Base-by-base conservation (phyloP, 1,140 invertebrate species). In the Bombus impatiens region DNA sequence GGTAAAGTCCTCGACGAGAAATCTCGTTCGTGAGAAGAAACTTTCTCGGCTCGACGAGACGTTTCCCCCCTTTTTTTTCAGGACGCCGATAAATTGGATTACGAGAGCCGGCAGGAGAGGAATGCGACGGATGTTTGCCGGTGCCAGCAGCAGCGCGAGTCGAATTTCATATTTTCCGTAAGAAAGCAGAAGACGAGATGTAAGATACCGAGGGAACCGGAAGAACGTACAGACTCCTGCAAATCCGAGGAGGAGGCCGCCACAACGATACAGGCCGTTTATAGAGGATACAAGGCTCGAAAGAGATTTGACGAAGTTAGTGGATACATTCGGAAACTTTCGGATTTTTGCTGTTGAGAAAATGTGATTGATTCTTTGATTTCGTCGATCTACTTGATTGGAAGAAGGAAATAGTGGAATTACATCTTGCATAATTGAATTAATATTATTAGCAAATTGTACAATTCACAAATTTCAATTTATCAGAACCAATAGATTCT, bases 221-320 rank as follows among this genome's bases (percentile, higher is more conserved):
- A 89, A 85, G 79, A 87, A 67, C 28, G 42, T 42, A 32, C 42
- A 2, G 90, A 92, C 82, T 93, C 91, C 5, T 82, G 87, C 9
- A 94, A 92, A 86, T 93, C 94, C 40, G 92, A 94, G 74, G 91
- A 93, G 72, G 92, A 97, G 91, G 97, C 97, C 79, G 97, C 97
- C 84, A 96, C 96, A 72, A 97, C 96, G 93, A 97, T 97, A 93
- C 97, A 97, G 93, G 97, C 97, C 87, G 96, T 95, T 78, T 97
- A 97, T 93, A 95, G 97, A 91, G 97, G 97, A 65, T 97, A 97
- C 94, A 96, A 96, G 95, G 96, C 96, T 37, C 96, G 97, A 89
- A 96, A 96, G 92, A 96, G 95, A 85, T 96, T 97, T 95, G 96
- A 96, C 93, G 95, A 95, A 87, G 95, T 95, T 80, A 88, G 91